These are phyloP conservation scores for Craseonycteris thonglongyai DNA, from an alignment of 2,113 vertebrate species.

Conservation along the genomic window DNA sequence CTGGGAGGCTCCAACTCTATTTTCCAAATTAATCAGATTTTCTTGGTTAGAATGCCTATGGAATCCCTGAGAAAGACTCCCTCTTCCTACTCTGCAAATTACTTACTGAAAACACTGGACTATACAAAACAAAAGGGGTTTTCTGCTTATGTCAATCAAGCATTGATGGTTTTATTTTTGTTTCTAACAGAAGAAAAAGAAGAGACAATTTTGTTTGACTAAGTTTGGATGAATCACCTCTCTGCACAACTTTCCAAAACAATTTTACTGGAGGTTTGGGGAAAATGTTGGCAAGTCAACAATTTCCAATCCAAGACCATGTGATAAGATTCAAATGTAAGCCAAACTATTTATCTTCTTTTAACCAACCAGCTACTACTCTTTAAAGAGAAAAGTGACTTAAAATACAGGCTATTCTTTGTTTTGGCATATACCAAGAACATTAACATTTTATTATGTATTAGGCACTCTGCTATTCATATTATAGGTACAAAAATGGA, in stretches of 20 bases:
- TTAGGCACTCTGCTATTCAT: neutral
- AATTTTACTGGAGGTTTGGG: neutral
- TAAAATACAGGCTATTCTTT: neutral
- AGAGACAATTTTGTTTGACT: slow-evolving; percentile 29
- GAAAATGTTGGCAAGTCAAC: slow-evolving; percentile 1
- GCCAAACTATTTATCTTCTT: neutral
- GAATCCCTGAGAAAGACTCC: neutral
- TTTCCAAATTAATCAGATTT: slow-evolving; percentile 44
- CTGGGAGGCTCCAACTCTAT: neutral
- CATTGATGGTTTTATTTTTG: slow-evolving; percentile 38
- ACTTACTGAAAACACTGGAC: slow-evolving; percentile 40
- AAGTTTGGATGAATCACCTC: slow-evolving; percentile 49
- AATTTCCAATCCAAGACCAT: neutral
- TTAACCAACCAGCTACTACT: neutral
- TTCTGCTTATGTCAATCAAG: slow-evolving; percentile 16
- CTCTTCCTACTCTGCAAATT: slow-evolving; percentile 30
- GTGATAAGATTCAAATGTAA: neutral
- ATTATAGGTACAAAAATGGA: neutral
- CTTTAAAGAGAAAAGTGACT: slow-evolving; percentile 12
- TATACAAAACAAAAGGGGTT: slow-evolving; percentile 48
- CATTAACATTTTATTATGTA: neutral
- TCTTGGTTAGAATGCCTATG: neutral
- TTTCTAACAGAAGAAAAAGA: slow-evolving; percentile 52
- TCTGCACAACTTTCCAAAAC: neutral
- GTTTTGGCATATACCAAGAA: neutral